Base-by-base conservation (phyloP, 2,888 invertebrate species). In the Fabriciana adippe region DNA sequence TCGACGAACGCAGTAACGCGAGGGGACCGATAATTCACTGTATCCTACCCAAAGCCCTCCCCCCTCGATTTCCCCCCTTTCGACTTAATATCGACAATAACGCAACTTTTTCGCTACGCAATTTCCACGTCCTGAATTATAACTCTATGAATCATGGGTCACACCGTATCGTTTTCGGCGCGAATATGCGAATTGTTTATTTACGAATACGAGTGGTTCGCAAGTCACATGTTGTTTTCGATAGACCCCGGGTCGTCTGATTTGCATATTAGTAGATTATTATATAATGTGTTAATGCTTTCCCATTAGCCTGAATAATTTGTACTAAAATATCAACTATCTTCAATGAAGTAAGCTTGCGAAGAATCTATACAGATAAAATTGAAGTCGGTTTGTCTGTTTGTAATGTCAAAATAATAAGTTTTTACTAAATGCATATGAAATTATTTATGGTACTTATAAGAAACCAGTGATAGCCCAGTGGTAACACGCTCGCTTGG, bases 61-160 rank as follows among this genome's bases (percentile, higher is more conserved):
- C 47, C 63, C 56, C 50, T 31, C 31, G 16, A 26, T 47, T 47
- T 15, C 21, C 45, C 47, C 26, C 47, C 11, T 72, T 76, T 75
- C 73, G 73, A 81, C 81, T 85, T 87, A 86, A 87, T 89, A 88
- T 88, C 81, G 85, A 81, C 84, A 85, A 85, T 87, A 87, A 84
- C 83, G 81, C 81, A 82, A 85, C 82, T 85, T 84, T 84, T 82
- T 81, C 76, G 75, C 71, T 71, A 72, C 68, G 79, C 84, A 85
- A 85, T 84, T 85, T 84, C 80, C 79, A 82, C 61, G 80, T 78
- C 74, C 82, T 81, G 83, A 84, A 86, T 88, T 85, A 84, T 87
- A 85, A 83, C 83, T 78, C 77, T 79, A 83, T 89, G 84, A 85
- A 86, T 88, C 86, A 88, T 84, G 81, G 81, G n/a, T 78, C 78